Percentiles rank a stretch among this genome's conserved stretches.
phyloP scores from a whole-genome alignment of 2,888 invertebrate species.

The Pheosia gnoma region DNA sequence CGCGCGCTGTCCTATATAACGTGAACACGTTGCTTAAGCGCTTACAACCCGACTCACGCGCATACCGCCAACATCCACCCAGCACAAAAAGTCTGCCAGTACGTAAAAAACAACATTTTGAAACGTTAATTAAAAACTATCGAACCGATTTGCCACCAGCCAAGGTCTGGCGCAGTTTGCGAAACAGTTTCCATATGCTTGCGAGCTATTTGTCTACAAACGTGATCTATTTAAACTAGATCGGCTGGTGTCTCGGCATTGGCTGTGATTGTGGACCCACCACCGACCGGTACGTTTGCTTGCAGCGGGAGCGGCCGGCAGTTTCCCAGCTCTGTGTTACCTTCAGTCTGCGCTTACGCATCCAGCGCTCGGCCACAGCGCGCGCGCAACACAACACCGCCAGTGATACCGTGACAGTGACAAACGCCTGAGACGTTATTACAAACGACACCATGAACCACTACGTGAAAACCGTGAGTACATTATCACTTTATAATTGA shows the following conservation, averaged over 20 bases:
- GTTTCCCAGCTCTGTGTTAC: constrained; percentile 49
- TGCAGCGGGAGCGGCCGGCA: constrained; percentile 64
- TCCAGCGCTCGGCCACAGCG: constrained; percentile 55
- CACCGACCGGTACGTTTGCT: constrained; percentile 61
- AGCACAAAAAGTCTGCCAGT: constrained; percentile 52
- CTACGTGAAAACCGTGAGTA: constrained; percentile 75
- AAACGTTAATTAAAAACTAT: constrained; percentile 42
- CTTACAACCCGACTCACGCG: constrained; percentile 72
- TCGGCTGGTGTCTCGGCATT: constrained; percentile 49
- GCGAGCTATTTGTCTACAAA: constrained; percentile 48
- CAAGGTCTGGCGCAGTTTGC: constrained; percentile 55
- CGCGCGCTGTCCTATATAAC: constrained; percentile 79
- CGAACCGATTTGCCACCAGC: constrained; percentile 43
- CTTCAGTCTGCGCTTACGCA: constrained; percentile 67
- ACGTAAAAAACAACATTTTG: constrained; percentile 62
- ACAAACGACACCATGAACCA: constrained; percentile 62
- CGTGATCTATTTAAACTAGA: constrained; percentile 54
- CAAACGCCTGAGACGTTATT: constrained; percentile 27
- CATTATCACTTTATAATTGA: constrained; percentile 12
- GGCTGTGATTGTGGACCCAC: constrained; percentile 64
- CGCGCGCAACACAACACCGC: constrained; percentile 51
- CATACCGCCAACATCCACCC: constrained; percentile 70
- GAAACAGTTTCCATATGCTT: constrained; percentile 47
- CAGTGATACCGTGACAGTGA: constrained; percentile 74
- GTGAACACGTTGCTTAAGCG: constrained; percentile 63